Percentiles rank a stretch among this genome's conserved stretches.
Evolutionary conservation across 2,797 vertebrate genomes (phyloP).

Genomic region (Cossypha polioptera): DNA sequence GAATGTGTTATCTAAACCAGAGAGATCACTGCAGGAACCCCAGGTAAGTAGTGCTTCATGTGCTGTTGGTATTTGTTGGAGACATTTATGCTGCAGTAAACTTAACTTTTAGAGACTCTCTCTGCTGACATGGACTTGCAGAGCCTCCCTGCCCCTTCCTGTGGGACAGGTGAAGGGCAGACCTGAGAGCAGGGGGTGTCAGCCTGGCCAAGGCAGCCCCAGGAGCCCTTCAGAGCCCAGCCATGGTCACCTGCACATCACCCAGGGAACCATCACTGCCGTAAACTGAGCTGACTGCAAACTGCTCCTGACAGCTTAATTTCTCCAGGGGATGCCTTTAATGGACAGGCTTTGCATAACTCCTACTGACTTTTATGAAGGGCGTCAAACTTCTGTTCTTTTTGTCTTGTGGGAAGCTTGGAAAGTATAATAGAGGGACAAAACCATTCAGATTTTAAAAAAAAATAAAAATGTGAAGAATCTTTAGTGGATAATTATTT

Average conservation of each 20-base stretch:
- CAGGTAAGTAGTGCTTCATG: neutral
- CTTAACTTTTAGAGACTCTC: neutral
- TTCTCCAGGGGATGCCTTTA: neutral
- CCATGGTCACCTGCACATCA: fast-evolving
- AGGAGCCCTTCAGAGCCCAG: neutral
- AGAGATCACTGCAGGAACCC: neutral
- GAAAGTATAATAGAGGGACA: neutral
- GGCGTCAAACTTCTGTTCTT: neutral
- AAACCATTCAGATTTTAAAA: neutral
- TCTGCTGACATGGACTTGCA: neutral
- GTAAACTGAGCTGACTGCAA: neutral
- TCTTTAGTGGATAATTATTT: neutral
- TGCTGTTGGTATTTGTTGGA: neutral
- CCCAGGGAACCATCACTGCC: neutral
- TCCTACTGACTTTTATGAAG: slow-evolving; percentile 21
- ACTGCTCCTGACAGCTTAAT: slow-evolving; percentile 54
- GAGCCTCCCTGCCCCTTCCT: neutral
- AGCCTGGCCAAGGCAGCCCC: neutral
- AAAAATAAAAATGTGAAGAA: neutral
- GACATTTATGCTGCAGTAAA: neutral
- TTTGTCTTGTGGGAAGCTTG: neutral
- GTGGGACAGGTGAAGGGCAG: neutral
- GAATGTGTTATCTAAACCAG: neutral
- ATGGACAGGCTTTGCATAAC: neutral
- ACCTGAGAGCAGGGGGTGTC: neutral